Conservation (phyloP, 2,797 vertebrate genomes). For the Notolepis coatsorum region DNA sequence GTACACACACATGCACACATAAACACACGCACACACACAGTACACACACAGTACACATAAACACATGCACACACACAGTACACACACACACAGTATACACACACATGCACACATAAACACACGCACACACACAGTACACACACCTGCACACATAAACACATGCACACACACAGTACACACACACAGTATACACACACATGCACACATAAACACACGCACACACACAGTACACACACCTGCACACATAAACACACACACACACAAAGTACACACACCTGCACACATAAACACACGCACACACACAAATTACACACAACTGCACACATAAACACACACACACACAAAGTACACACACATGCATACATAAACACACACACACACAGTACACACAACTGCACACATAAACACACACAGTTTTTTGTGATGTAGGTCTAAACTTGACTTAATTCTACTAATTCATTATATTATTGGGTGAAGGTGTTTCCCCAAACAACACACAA, state of each 20-base stretch:
- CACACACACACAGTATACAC: slow-evolving; percentile 5
- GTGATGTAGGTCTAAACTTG: neutral
- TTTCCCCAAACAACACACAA: no score
- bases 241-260: neutral
- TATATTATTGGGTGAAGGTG: neutral
- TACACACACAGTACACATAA: neutral
- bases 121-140: slow-evolving; percentile 16
- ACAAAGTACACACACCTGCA: neutral
- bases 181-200: neutral
- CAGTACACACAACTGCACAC: slow-evolving; percentile 7
- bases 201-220: slow-evolving; percentile 27
- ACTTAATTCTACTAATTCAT: neutral
- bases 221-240: neutral
- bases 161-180: neutral
- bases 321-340: neutral
- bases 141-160: neutral
- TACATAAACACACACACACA: slow-evolving; percentile 11
- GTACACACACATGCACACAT: no score
- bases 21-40: no score
- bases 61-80: slow-evolving; percentile 17
- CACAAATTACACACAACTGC: no score
- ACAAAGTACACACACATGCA: neutral
- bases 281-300: neutral
- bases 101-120: slow-evolving; percentile 7
- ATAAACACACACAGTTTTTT: neutral